phyloP scores from a whole-genome alignment of 2,888 invertebrate genomes.

The Electrophaes corylata region DNA sequence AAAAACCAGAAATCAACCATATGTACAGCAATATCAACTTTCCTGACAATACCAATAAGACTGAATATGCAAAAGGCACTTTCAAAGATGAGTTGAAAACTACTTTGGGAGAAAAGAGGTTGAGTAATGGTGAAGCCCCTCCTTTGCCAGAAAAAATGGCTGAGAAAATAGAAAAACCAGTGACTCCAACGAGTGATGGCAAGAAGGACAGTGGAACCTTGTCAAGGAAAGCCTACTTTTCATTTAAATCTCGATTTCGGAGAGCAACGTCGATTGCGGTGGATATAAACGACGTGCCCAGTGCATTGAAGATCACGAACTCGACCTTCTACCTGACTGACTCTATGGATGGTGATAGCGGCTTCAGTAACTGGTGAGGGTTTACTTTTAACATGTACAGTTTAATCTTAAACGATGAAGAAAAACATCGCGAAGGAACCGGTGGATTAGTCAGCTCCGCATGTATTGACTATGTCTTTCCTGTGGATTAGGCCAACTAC shows the following conservation, averaged over 20 bases:
- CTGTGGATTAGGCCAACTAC: too few species aligned
- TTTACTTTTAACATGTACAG: background rate
- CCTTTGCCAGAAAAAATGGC: slow-evolving; percentile 66
- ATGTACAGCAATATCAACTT: slow-evolving; percentile 70
- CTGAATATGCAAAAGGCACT: slow-evolving; percentile 64
- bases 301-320: slow-evolving; percentile 83
- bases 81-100: slow-evolving; percentile 75
- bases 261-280: slow-evolving; percentile 84
- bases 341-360: slow-evolving; percentile 86
- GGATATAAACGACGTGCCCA: slow-evolving; percentile 82
- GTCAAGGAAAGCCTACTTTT: slow-evolving; percentile 79
- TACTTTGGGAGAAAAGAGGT: slow-evolving; percentile 66
- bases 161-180: slow-evolving; percentile 58
- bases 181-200: slow-evolving; percentile 66
- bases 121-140: slow-evolving; percentile 68
- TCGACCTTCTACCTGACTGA: slow-evolving; percentile 90
- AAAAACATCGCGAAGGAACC: too few species aligned
- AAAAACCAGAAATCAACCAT: slow-evolving; percentile 57
- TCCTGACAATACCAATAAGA: slow-evolving; percentile 65
- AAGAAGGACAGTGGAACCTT: slow-evolving; percentile 74
- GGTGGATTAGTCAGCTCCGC: too few species aligned
- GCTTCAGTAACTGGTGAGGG: slow-evolving; percentile 82
- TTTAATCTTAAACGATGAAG: too few species aligned
- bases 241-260: slow-evolving; percentile 86
- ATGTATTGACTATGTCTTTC: too few species aligned